Evolutionary conservation across 2,797 vertebrate species (phyloP).

Genomic region (Sternarchorhynchus goeldii): DNA sequence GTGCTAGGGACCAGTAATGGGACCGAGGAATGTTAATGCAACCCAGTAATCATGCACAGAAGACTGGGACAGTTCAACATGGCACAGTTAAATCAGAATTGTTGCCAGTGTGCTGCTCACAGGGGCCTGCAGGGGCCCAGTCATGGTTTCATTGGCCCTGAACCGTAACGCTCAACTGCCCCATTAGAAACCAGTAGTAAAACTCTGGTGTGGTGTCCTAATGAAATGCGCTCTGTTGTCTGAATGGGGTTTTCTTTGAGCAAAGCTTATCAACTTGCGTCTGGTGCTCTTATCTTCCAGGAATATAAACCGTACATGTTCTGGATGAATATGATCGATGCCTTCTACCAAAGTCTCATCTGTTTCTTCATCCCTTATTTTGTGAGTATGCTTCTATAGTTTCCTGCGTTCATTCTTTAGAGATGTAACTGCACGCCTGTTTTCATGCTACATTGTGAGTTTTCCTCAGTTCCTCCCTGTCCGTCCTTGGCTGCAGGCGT

Average conservation of each 20-base stretch:
- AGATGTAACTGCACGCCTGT: not conserved
- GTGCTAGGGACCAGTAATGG: conserved; percentile 1
- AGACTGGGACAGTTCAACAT: conserved; percentile 28
- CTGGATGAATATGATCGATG: conserved; percentile 99
- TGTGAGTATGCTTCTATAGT: conserved; percentile 76
- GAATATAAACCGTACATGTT: conserved; percentile 95
- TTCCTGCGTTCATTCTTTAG: not conserved
- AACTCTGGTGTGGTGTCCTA: conserved; percentile 5
- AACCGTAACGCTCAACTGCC: conserved; percentile 22
- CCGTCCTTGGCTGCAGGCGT: conserved; percentile 76
- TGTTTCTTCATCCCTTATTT: conserved; percentile 98
- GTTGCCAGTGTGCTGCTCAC: conserved; percentile 19
- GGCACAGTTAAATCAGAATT: conserved; percentile 36
- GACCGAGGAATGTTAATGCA: conserved; percentile 36
- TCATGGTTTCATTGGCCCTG: conserved; percentile 27
- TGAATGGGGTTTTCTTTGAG: conserved; percentile 2
- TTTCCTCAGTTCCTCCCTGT: not conserved
- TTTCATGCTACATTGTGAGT: not conserved
- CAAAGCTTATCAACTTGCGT: not conserved
- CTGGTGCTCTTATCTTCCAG: conserved; percentile 66
- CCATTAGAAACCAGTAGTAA: conserved; percentile 12
- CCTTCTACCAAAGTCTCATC: conserved; percentile 94
- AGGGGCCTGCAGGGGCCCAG: conserved; percentile 1
- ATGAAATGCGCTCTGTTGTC: conserved; percentile 18
- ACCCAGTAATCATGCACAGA: conserved; percentile 37